Evolutionary conservation across 2,113 vertebrate species (phyloP).

Genomic region (Globicephala melas): DNA sequence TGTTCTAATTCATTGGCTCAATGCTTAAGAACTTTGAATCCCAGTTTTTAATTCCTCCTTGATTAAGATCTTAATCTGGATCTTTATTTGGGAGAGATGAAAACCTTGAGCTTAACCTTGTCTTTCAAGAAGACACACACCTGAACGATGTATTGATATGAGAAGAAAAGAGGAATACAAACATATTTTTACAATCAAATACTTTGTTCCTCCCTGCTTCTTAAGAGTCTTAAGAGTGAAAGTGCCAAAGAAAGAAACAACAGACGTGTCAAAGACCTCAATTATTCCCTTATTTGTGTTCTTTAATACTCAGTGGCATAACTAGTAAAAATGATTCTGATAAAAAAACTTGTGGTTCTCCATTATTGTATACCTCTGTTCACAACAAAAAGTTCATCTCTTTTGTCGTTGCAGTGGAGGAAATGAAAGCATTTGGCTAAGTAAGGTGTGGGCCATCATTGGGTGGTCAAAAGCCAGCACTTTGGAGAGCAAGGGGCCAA

Average conservation of each 20-base stretch:
- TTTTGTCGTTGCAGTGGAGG: background rate
- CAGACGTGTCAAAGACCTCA: background rate
- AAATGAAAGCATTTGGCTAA: background rate
- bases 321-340: background rate
- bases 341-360: background rate
- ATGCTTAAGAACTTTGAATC: background rate
- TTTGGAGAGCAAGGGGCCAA: background rate
- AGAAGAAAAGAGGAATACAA: background rate
- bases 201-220: background rate
- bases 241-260: background rate
- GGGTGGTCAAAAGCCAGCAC: background rate
- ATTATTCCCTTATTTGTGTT: background rate
- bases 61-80: background rate
- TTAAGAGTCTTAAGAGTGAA: conserved; percentile 19
- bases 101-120: background rate
- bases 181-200: background rate
- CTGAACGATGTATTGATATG: background rate
- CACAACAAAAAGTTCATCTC: background rate
- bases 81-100: background rate
- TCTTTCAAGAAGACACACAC: background rate
- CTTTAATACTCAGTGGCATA: background rate
- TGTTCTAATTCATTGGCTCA: background rate
- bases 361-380: background rate
- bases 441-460: background rate
- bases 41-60: background rate